Evolutionary conservation across 2,888 invertebrate genomes (phyloP).

Genomic region (Drosophila mayaguana): DNA sequence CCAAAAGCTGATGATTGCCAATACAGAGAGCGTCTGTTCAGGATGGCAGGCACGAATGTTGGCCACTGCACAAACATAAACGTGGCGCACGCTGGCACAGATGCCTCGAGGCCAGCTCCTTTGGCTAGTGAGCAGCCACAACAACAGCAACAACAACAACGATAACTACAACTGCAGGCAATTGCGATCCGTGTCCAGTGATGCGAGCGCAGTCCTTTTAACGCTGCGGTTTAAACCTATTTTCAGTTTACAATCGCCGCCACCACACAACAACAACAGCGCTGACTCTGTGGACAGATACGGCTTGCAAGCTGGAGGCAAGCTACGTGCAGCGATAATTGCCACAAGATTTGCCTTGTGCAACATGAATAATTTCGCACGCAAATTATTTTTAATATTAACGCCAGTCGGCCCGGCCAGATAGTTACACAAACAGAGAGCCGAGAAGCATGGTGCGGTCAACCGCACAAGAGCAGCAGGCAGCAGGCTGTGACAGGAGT

Average conservation of each 20-base stretch:
- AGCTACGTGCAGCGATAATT: conserved; percentile 69
- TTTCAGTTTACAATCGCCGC: conserved; percentile 73
- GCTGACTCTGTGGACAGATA: conserved; percentile 21
- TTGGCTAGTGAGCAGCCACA: background rate
- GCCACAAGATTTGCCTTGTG: conserved; percentile 76
- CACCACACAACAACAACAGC: conserved; percentile 26
- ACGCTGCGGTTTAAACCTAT: conserved; percentile 75
- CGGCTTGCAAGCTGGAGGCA: conserved; percentile 48
- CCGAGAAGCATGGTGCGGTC: conserved; percentile 43
- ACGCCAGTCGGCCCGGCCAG: conserved; percentile 51
- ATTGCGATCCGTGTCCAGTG: conserved; percentile 50
- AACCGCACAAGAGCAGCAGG: conserved; percentile 25
- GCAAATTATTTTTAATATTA: conserved; percentile 78
- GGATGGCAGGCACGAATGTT: conserved; percentile 39
- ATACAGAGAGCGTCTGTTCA: conserved; percentile 42
- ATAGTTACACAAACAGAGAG: conserved; percentile 7
- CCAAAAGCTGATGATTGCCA: conserved; percentile 59
- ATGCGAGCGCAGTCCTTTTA: conserved; percentile 70
- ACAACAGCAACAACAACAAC: background rate
- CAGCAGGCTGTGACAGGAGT: background rate
- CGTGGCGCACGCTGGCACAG: conserved; percentile 16
- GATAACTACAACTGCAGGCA: conserved; percentile 12
- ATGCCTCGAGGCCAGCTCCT: conserved; percentile 27
- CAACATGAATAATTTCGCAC: conserved; percentile 76
- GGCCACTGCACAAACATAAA: conserved; percentile 27